These are phyloP conservation scores for Macaca mulatta DNA, from an alignment of 2,113 vertebrate genomes.

Conservation along the genomic window DNA sequence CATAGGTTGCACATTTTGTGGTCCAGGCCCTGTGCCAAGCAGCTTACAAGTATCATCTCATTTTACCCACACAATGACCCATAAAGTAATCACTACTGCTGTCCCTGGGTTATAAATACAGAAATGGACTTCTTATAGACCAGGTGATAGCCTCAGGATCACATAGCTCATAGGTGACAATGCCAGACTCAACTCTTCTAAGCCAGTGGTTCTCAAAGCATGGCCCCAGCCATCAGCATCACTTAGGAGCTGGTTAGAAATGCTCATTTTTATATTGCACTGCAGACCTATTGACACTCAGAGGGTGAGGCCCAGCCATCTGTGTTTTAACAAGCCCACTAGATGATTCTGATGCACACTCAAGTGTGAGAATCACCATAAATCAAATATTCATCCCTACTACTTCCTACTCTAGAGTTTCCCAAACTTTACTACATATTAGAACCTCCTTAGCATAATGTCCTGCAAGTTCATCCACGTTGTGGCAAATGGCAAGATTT, in stretches of 20 bases:
- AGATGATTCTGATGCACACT: background rate
- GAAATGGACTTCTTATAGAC: background rate
- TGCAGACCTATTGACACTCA: background rate
- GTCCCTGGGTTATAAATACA: background rate
- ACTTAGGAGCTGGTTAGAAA: background rate
- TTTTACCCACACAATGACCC: background rate
- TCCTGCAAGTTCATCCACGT: background rate
- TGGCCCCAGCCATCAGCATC: background rate
- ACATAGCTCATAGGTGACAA: background rate
- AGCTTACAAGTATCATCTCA: background rate
- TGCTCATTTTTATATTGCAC: background rate
- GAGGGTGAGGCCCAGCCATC: background rate
- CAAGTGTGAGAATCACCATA: background rate
- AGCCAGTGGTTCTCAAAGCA: background rate
- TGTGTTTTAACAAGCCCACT: background rate
- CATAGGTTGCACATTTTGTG: background rate
- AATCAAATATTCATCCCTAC: background rate
- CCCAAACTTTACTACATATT: background rate
- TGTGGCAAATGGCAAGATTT: too few relatives aligned
- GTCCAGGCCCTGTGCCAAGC: background rate
- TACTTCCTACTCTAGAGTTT: background rate
- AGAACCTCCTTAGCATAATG: background rate
- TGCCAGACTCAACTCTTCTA: background rate
- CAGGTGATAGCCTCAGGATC: background rate
- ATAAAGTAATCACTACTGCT: background rate